These are phyloP conservation scores for Halichondria panicea DNA, from an alignment of 37 sponge, comb jelly and placozoan species.

Conservation along the genomic window DNA sequence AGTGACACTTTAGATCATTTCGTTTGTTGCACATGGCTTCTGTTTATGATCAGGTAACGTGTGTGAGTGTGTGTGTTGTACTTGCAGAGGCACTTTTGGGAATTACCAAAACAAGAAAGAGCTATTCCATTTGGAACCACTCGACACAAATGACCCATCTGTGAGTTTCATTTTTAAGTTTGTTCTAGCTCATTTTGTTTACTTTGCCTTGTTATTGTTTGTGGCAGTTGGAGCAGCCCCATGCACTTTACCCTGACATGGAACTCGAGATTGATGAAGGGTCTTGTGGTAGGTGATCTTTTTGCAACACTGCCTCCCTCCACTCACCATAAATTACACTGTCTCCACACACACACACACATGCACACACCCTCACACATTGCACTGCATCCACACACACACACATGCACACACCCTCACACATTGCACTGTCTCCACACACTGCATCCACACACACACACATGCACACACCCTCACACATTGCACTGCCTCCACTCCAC, in stretches of 20 bases:
- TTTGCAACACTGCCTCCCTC: background rate
- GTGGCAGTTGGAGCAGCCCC: constrained; percentile 27
- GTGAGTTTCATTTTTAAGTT: constrained; percentile 2
- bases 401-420: too few relatives aligned
- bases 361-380: too few relatives aligned
- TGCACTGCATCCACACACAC: too few relatives aligned
- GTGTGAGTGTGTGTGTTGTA: background rate
- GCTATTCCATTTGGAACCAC: constrained; percentile 60
- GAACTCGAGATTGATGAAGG: constrained; percentile 12
- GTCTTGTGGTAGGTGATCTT: constrained; percentile 27
- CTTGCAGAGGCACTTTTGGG: constrained; percentile 69
- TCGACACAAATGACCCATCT: constrained; percentile 13
- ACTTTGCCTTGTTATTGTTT: background rate
- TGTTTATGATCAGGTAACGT: background rate
- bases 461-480: too few relatives aligned
- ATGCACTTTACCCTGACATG: constrained; percentile 36
- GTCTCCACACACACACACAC: too few relatives aligned
- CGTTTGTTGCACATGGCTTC: background rate
- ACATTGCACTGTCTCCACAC: too few relatives aligned
- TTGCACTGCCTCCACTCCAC: too few relatives aligned
- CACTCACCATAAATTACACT: too few relatives aligned
- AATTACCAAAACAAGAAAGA: constrained; percentile 4
- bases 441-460: too few relatives aligned
- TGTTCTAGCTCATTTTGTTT: background rate
- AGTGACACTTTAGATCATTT: background rate